A percentile compares a stretch with the other conserved stretches of the same genome.
These are phyloP conservation scores for Onychomys leucogaster DNA, from an alignment of 2,797 vertebrate genomes.

Conservation along the genomic window DNA sequence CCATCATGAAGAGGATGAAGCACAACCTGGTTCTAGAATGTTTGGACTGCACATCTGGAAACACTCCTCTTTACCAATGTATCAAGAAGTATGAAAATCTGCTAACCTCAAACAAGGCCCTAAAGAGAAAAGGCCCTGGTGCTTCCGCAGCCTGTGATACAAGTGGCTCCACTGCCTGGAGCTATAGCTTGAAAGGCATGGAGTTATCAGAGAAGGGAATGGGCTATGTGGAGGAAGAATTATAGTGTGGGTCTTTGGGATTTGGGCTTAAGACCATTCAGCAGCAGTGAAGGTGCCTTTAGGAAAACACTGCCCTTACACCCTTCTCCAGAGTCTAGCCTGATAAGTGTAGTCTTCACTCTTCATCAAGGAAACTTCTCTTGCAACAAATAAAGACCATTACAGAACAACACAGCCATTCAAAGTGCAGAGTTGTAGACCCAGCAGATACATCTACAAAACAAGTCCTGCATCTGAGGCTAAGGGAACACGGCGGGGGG, in stretches of 20 bases:
- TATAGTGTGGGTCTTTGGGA: background rate
- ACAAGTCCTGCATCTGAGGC: background rate
- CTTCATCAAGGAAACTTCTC: background rate
- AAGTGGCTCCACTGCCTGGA: background rate
- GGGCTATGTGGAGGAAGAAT: background rate
- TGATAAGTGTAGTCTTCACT: background rate
- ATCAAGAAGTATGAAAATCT: background rate
- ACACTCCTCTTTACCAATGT: background rate
- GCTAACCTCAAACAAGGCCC: too few relatives aligned
- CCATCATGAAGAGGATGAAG: background rate
- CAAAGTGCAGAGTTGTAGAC: background rate
- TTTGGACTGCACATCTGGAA: background rate
- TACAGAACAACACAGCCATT: background rate
- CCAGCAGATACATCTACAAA: background rate
- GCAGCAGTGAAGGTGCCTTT: background rate
- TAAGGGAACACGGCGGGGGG: too few relatives aligned
- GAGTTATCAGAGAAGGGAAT: background rate
- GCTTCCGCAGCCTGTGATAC: background rate
- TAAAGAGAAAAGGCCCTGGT: background rate
- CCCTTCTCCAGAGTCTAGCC: background rate
- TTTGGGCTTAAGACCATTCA: background rate
- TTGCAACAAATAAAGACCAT: background rate
- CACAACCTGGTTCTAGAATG: background rate
- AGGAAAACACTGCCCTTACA: background rate
- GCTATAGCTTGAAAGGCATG: background rate